phyloP scores from a whole-genome alignment of 64 coral and sea anemone genomes.

The Montipora foliosa region DNA sequence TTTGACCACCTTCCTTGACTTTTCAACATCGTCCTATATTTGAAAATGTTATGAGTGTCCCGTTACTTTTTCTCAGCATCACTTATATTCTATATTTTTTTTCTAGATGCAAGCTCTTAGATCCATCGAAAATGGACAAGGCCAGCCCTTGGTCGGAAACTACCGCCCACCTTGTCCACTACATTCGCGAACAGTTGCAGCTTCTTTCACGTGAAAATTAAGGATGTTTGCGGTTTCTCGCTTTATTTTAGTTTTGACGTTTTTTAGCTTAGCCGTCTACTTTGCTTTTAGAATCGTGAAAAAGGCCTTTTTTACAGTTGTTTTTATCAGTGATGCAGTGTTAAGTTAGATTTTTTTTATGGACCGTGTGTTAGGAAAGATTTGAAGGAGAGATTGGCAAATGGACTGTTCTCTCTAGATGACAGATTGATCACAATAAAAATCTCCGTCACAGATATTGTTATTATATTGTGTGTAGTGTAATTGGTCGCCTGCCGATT shows the following conservation, averaged over 20 bases:
- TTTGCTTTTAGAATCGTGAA: too few species aligned
- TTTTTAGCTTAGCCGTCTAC: not conserved
- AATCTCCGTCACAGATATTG: too few species aligned
- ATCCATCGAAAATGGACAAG: not conserved
- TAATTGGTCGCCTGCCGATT: too few species aligned
- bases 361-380: slow-evolving; percentile 16
- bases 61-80: too few species aligned
- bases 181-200: slow-evolving; percentile 1
- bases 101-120: slow-evolving; percentile 60
- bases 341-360: not conserved
- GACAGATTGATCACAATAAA: too few species aligned
- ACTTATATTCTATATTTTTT: not conserved
- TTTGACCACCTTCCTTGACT: too few species aligned
- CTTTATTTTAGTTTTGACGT: not conserved
- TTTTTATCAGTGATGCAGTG: slow-evolving; percentile 24
- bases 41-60: too few species aligned
- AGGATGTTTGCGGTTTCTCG: not conserved
- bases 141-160: slow-evolving; percentile 33
- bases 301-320: too few species aligned
- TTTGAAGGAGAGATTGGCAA: slow-evolving; percentile 13
- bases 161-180: slow-evolving; percentile 53
- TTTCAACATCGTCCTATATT: too few species aligned
- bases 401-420: not conserved
- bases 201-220: slow-evolving; percentile 31
- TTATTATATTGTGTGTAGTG: not conserved